Evolutionary conservation across 1,140 invertebrate species (phyloP), one percentile per base, ranked within the genome.

Genomic region (Cydia strobilella): DNA sequence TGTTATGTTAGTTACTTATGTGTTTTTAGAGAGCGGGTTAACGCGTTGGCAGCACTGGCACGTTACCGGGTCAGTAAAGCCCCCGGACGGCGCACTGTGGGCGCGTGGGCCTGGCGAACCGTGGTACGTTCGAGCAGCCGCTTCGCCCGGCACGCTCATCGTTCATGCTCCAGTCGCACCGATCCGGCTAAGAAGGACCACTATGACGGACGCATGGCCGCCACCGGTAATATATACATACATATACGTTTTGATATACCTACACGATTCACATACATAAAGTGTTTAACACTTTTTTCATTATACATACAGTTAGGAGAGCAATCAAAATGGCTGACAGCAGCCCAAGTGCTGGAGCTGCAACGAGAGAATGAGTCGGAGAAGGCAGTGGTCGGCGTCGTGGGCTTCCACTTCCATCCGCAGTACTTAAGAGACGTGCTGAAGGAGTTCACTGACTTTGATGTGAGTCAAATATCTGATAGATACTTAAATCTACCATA

Each of bases 321-420:
- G 3, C 77, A 82, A 15, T 82, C 79, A 18, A 51, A 83, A 71
- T 92, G 90, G 90, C 77, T 90, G 51, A 92, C 89, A 0, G 90
- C 87, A 0, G 90, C 90, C 0, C 78, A 83, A 0, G 78, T 83
- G 0, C 74, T 91, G 3, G 80, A 75, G 1, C 75, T 78, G n/a
- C 42, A 59, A 23, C 54, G 54, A 3, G 54, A 59, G 18, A 23
- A 59, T 20, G 54, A 59, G 5, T 51, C 81, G 0, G 82, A 76
- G 27, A 83, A 84, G n/a, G 87, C 82, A 3, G 81, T 83, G 13
- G 76, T 91, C 7, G 90, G 90, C 5, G 90, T 92, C 1, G 83
- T 88, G 1, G 90, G 90, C 7, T 92, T 80, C 66, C 90, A 92
- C 76, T 88, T 92, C 77, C 79, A 90, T 48, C 88, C 87, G 0